Evolutionary conservation across 2,888 invertebrate species (phyloP), one percentile per base, ranked within the genome.

Genomic region (Stenolophus ochropezus): DNA sequence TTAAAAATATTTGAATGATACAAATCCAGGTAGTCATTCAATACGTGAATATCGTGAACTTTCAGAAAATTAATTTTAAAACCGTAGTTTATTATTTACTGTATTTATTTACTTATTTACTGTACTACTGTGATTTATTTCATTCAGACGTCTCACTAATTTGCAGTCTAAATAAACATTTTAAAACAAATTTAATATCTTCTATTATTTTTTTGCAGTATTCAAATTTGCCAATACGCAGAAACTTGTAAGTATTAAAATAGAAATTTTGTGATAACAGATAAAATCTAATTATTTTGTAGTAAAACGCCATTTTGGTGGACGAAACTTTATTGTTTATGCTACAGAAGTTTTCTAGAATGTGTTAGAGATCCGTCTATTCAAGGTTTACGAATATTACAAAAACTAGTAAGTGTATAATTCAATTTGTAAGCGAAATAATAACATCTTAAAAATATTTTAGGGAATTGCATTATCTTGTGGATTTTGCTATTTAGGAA

Each of bases 401-500:
- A 98, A 87, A 96, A 97, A 91, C 90, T 96, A 88, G 96, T 96
- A 89, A 91, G 93, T 89, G 71, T 42, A 11, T 42, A 6, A 11
- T 42, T 42, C 33, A 42, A 11, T 42, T n/a, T n/a, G n/a, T n/a
- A n/a, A n/a, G n/a, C n/a, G n/a, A n/a, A n/a, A n/a, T n/a, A n/a
- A n/a, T n/a, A n/a, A n/a, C n/a, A n/a, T n/a, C n/a, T n/a, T n/a
- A n/a, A n/a, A n/a, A n/a, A 73, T 75, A 76, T 58, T 58, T 23
- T 86, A 93, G 93, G 92, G 92, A 1, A 93, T 93, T 84, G 96
- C 95, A 0, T 77, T 96, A 1, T 92, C 97, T 84, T 94, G 96
- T 0, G 97, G 98, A 0, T 88, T 97, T 20, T 96, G 97, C 86
- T 98, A 96, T 89, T 91, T 95, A 18, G 96, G 96, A 74, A 93